Evolutionary conservation across 2,888 invertebrate genomes (phyloP).

Genomic region (Drosophila macrospina): DNA sequence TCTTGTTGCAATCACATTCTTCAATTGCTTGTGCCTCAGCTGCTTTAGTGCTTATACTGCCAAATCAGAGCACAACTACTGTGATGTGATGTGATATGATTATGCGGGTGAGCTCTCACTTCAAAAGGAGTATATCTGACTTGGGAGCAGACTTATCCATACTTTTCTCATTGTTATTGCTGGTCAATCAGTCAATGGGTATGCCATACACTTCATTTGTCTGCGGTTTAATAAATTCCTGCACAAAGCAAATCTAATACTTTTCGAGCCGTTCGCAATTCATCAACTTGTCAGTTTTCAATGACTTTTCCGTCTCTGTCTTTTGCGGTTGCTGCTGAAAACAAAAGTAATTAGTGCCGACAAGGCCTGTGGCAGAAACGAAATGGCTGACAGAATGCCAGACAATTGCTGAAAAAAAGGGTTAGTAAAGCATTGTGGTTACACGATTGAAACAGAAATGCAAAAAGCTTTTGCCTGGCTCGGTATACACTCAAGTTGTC

Average conservation of each 20-base stretch:
- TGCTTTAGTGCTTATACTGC: slow-evolving; percentile 20
- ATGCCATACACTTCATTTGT: slow-evolving; percentile 45
- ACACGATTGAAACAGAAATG: slow-evolving; percentile 3
- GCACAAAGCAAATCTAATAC: slow-evolving; percentile 35
- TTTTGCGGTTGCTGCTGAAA: slow-evolving; percentile 42
- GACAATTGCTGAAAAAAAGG: slow-evolving; percentile 40
- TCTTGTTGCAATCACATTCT: slow-evolving; percentile 33
- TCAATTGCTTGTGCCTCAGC: slow-evolving; percentile 17
- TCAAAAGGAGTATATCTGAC: neutral
- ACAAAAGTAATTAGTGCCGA: slow-evolving; percentile 63
- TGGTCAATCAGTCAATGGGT: slow-evolving; percentile 41
- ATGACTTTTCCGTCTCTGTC: slow-evolving; percentile 27
- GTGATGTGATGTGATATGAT: slow-evolving; percentile 2
- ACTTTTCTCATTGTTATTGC: neutral
- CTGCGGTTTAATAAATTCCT: slow-evolving; percentile 61
- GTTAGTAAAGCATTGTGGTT: slow-evolving; percentile 42
- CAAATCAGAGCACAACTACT: slow-evolving; percentile 5
- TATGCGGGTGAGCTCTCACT: neutral
- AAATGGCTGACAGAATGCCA: slow-evolving; percentile 43
- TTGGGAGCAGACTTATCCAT: neutral
- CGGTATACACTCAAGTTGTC: neutral
- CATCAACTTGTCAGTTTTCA: slow-evolving; percentile 59
- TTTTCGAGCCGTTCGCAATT: slow-evolving; percentile 46
- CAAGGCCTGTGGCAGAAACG: slow-evolving; percentile 24
- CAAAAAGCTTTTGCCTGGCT: neutral